Base-by-base conservation (phyloP, 2,797 vertebrate genomes). In the Myotis myotis region DNA sequence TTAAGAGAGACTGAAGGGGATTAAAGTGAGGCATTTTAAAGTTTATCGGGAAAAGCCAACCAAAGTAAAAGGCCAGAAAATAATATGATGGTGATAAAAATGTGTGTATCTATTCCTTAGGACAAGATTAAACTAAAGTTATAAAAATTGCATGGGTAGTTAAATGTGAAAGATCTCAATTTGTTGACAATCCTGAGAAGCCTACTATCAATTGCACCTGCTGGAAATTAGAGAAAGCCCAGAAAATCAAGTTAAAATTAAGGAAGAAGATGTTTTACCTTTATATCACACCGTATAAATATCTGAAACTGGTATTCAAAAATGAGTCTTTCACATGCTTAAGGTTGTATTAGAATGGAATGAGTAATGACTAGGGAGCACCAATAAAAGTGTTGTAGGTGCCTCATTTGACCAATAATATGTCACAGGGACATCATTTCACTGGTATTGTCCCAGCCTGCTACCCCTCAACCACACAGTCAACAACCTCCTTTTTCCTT, bases 1-100 rank as follows among this genome's bases (percentile, higher is more conserved):
- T 95, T 80, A 86, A 83, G 70, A 90, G 93, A 87, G 28, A 38
- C n/a, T 68, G 19, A 81, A 62, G 33, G 8, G 9, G 30, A 78
- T 74, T 79, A 82, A 96, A 92, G 25, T 17, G 81, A 94, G 87
- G 28, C 25, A 51, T 51, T 89, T 89, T 70, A 13, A 90, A 75
- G n/a, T 84, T 87, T 92, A 87, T 15, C 2, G 11, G 28, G 10
- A 70, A 83, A 71, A 76, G 15, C 33, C 44, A 92, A 28, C n/a
- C 23, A 76, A 66, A 76, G 23, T 23, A 55, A 76, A 89, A 51
- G 10, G 16, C n/a, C 28, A 85, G 60, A 76, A 86, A 60, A 92
- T 75, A 12, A 60, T 91, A 81, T 16, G 33, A 64, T 79, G n/a
- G 20, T 87, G 20, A 86, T 71, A 84, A 93, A 93, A 95, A 74